A percentile compares a stretch with the other conserved stretches of the same genome.
Evolutionary conservation across 2,113 vertebrate genomes (phyloP).

Genomic region (Ptilonorhynchus violaceus): DNA sequence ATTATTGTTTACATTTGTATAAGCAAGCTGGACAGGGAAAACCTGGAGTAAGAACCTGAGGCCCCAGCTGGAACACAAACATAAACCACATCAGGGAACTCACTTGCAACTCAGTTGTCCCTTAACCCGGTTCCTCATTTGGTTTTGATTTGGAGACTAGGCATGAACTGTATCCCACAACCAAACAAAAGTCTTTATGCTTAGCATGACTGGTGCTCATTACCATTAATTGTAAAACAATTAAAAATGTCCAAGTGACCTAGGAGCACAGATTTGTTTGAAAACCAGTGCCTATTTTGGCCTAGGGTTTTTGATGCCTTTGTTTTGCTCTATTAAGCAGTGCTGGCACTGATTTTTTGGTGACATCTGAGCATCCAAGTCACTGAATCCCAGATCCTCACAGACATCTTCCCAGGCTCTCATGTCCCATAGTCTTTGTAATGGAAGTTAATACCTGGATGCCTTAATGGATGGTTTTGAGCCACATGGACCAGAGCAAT

Average conservation of each 20-base stretch:
- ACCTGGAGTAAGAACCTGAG: background rate
- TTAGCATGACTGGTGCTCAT: background rate
- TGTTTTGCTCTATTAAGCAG: background rate
- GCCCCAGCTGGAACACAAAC: background rate
- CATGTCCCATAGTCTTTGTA: background rate
- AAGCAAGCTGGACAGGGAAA: background rate
- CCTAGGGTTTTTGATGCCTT: background rate
- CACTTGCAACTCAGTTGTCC: background rate
- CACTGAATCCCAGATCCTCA: background rate
- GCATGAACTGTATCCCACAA: background rate
- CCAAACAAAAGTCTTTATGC: background rate
- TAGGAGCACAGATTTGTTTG: background rate
- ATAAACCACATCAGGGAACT: background rate
- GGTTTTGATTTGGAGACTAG: background rate
- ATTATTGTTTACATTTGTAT: background rate
- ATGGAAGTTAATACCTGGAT: background rate
- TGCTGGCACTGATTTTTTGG: background rate
- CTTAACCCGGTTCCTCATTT: background rate
- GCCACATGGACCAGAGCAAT: background rate
- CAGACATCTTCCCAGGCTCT: background rate
- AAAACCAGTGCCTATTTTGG: background rate
- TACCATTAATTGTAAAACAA: background rate
- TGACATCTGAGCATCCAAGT: background rate
- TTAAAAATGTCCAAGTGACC: background rate
- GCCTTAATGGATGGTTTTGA: background rate